These are phyloP conservation scores for Philaenus spumarius DNA, from an alignment of 1,140 invertebrate genomes.

Conservation along the genomic window DNA sequence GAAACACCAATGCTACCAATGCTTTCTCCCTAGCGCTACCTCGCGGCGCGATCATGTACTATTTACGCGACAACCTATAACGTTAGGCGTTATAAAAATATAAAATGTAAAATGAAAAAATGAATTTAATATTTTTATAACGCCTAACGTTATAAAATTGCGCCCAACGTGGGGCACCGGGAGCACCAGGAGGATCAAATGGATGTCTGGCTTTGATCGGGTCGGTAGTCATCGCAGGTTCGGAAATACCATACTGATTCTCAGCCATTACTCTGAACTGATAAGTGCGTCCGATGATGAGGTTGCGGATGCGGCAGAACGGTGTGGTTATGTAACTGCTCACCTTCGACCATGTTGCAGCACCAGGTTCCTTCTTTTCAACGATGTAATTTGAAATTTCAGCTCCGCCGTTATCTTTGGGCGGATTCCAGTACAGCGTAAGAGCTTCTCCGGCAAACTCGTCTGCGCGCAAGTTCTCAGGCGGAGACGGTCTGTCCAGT, in stretches of 20 bases:
- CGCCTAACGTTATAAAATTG: too few species aligned
- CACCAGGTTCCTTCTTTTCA: slow-evolving; percentile 82
- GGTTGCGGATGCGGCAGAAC: slow-evolving; percentile 81
- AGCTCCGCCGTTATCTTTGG: slow-evolving; percentile 91
- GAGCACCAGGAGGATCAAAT: slow-evolving; percentile 87
- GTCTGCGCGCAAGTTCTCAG: slow-evolving; percentile 79
- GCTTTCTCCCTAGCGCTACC: too few species aligned
- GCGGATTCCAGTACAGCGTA: slow-evolving; percentile 92
- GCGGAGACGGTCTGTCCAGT: slow-evolving; percentile 81
- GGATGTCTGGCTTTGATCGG: slow-evolving; percentile 92
- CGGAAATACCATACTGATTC: slow-evolving; percentile 93
- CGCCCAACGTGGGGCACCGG: slow-evolving; percentile 79
- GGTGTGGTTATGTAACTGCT: slow-evolving; percentile 88
- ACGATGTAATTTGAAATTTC: slow-evolving; percentile 95
- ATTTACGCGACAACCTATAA: too few species aligned
- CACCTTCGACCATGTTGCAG: slow-evolving; percentile 79
- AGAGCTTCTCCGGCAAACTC: slow-evolving; percentile 94
- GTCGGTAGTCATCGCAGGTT: slow-evolving; percentile 79
- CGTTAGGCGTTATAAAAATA: too few species aligned
- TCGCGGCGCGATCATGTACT: too few species aligned
- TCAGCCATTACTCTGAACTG: slow-evolving; percentile 98
- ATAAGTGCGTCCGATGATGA: slow-evolving; percentile 85
- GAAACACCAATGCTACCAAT: too few species aligned
- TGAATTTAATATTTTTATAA: too few species aligned
- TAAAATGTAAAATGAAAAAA: too few species aligned